Base-by-base conservation (phyloP, 1,140 invertebrate genomes). In the Lepidostoma basale region DNA sequence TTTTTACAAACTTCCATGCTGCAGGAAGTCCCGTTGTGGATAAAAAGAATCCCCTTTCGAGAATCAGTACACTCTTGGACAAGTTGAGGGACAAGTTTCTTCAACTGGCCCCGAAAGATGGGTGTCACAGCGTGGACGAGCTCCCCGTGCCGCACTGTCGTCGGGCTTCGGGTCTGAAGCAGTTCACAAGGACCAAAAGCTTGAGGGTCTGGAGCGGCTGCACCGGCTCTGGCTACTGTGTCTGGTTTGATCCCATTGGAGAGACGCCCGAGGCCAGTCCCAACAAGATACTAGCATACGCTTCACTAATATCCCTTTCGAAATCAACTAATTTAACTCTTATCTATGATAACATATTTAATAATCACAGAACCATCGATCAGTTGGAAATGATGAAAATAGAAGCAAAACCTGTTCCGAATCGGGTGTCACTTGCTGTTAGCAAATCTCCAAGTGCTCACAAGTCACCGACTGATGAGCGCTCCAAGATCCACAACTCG, bases 121-220 rank as follows among this genome's bases (percentile, higher is more conserved):
- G 64, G 3, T 23, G 25, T 54, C 69, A 71, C 36, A 71, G 69
- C 39, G 56, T 71, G 9, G 69, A 58, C 28, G 65, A 71, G 59
- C 54, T 68, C 10, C 25, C 30, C 18, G 59, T 68, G 16, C 47
- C 65, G 40, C 63, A 71, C 64, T 62, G 68, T 25, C 68, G 64
- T 33, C 59, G 68, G 22, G 39, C 66, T 16, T 62, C 66, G 0
- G 66, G 66, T 1, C 44, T 68, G 3, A 47, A 45, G 59, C 49
- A 71, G 26, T 68, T 71, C 40, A 63, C 59, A 14, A 68, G 62
- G 45, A 67, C 56, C 5, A 71, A 59, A 64, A 39, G 4, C 9
- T 45, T 71, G 66, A 71, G 68, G 52, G 40, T 71, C 16, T 71
- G 69, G 69, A 68, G 69, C n/a, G 69, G 66, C 6, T 71, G 69